Percentiles rank a stretch among this genome's conserved stretches.
phyloP scores from a whole-genome alignment of 2,797 vertebrate species.

The Takifugu rubripes region DNA sequence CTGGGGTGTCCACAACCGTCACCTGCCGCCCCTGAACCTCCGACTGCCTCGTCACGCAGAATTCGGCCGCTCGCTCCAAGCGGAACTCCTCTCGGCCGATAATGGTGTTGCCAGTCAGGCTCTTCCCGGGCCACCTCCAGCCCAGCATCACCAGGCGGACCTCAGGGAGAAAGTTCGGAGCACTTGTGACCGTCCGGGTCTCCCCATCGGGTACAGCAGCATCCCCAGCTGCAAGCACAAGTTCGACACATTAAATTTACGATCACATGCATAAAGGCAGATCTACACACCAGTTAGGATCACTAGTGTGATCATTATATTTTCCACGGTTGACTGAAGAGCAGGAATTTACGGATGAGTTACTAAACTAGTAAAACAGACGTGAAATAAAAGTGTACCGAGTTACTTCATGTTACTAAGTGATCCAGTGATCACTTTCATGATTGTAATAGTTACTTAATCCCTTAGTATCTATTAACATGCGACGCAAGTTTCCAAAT shows the following conservation, averaged over 20 bases:
- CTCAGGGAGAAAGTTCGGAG: constrained; percentile 56
- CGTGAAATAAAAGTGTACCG: no score
- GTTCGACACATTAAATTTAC: background rate
- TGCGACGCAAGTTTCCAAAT: no score
- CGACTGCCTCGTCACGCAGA: constrained; percentile 65
- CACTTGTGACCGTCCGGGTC: constrained; percentile 32
- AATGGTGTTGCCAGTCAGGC: constrained; percentile 82
- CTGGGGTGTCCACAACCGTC: constrained; percentile 79
- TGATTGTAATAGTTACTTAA: no score
- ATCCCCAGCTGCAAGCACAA: constrained; percentile 29
- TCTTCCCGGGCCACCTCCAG: constrained; percentile 85
- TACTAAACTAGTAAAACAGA: no score
- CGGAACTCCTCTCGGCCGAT: constrained; percentile 74
- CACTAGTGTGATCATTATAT: background rate
- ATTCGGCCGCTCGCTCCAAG: constrained; percentile 71
- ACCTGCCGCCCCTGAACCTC: constrained; percentile 64
- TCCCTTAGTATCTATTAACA: no score
- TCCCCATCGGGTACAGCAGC: constrained; percentile 40
- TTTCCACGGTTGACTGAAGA: no score
- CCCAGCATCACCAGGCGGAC: constrained; percentile 79
- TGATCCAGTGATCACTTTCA: no score
- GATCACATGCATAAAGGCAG: no score
- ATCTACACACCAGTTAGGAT: no score
- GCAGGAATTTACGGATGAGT: background rate
- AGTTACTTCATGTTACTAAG: no score